Conservation (phyloP, 2,888 invertebrate species). For the Phengaris alcon region DNA sequence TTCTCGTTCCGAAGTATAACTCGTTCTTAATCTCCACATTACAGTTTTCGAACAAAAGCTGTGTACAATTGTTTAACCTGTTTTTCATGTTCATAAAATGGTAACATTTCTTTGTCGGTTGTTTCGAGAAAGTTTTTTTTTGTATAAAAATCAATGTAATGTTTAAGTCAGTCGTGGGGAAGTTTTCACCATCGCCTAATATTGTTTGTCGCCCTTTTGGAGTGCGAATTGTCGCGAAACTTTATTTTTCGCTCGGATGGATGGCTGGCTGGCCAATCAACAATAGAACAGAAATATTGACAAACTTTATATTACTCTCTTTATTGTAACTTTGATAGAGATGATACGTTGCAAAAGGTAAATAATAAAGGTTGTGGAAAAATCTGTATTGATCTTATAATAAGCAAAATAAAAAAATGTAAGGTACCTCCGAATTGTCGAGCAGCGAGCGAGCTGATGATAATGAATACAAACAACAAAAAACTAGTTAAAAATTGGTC, state of each 20-base stretch:
- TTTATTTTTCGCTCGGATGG: constrained; percentile 63
- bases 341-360: not conserved
- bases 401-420: no score
- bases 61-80: not conserved
- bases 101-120: not conserved
- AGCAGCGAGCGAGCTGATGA: no score
- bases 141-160: constrained; percentile 29
- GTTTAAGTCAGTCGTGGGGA: not conserved
- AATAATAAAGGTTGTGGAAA: not conserved
- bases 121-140: constrained; percentile 9
- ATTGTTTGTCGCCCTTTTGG: constrained; percentile 37
- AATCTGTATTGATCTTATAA: not conserved
- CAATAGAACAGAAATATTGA: constrained; percentile 65
- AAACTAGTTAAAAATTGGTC: no score
- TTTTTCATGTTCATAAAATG: constrained; percentile 17
- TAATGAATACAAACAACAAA: no score
- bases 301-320: constrained; percentile 66
- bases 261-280: constrained; percentile 56
- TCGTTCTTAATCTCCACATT: not conserved
- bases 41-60: not conserved
- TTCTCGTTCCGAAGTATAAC: no score
- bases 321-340: constrained; percentile 37
- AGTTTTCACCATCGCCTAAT: constrained; percentile 32
- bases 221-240: constrained; percentile 48
- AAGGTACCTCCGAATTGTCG: no score